Evolutionary conservation across 2,888 invertebrate species (phyloP).

Genomic region (Eueremaeus valkanovi): DNA sequence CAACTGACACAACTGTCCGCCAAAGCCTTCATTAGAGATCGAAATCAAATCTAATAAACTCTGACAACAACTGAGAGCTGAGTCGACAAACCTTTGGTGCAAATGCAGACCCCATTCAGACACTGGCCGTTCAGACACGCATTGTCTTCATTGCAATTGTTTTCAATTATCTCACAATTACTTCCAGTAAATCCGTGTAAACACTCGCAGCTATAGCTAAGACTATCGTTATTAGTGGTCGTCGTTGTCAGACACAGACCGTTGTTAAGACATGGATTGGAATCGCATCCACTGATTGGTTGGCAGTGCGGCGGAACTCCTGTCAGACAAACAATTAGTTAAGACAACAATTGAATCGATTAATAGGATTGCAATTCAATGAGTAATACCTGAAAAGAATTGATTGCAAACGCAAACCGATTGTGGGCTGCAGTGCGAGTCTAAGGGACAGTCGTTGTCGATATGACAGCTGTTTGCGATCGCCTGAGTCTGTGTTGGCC

Average conservation of each 20-base stretch:
- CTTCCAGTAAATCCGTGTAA: conserved; percentile 43
- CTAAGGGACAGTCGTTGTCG: not conserved
- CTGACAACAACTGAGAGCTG: not conserved
- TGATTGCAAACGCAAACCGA: conserved; percentile 4
- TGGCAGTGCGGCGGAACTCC: conserved; percentile 21
- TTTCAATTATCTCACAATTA: conserved; percentile 41
- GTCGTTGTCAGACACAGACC: conserved; percentile 65
- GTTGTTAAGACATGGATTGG: conserved; percentile 53
- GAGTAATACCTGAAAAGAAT: not conserved
- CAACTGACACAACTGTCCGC: not conserved
- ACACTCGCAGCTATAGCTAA: conserved; percentile 65
- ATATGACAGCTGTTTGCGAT: not conserved
- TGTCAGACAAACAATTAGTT: not conserved
- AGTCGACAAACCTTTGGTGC: not conserved
- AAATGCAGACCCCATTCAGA: conserved; percentile 60
- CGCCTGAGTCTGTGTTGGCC: not conserved
- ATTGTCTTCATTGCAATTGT: conserved; percentile 59
- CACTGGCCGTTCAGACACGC: conserved; percentile 65
- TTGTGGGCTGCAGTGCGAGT: not conserved
- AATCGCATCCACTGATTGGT: conserved; percentile 58
- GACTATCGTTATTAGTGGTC: conserved; percentile 72
- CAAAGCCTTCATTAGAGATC: conserved; percentile 16
- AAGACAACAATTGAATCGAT: not conserved
- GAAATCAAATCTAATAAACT: not conserved
- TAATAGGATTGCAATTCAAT: not conserved